Conservation (phyloP, 2,113 vertebrate species). For the Nothobranchius furzeri region DNA sequence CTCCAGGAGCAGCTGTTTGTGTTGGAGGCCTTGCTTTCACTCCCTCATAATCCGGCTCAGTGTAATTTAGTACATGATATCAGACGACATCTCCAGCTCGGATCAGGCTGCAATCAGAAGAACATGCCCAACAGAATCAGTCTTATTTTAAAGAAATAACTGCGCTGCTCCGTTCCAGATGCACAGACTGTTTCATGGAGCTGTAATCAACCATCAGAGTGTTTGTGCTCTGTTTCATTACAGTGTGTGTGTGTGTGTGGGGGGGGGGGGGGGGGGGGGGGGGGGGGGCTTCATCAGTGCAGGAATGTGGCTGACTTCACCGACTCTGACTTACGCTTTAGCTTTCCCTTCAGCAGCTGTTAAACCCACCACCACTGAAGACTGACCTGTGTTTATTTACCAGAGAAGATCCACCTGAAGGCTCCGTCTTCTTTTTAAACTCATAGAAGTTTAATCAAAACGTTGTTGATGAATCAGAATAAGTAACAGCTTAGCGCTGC, state of each 20-base stretch:
- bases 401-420: no score
- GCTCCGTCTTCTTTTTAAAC: no score
- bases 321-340: conserved; percentile 34
- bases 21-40: conserved; percentile 18
- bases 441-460: no score
- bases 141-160: conserved; percentile 60
- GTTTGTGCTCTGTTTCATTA: conserved; percentile 49
- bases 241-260: conserved; percentile 17
- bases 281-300: conserved; percentile 51
- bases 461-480: no score
- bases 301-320: conserved; percentile 60
- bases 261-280: background rate
- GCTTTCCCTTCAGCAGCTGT: conserved; percentile 41
- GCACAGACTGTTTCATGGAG: conserved; percentile 54
- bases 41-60: conserved; percentile 15
- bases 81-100: conserved; percentile 50
- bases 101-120: conserved; percentile 54
- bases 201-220: conserved; percentile 60
- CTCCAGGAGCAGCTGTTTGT: conserved; percentile 17
- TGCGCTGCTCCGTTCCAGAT: conserved; percentile 60
- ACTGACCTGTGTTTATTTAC: no score
- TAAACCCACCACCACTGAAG: background rate
- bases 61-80: conserved; percentile 44
- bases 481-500: no score
- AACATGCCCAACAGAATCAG: conserved; percentile 53